Percentiles rank a stretch among this genome's conserved stretches.
phyloP scores from a whole-genome alignment of 2,797 vertebrate species.

The Lepidocolaptes lacrymiger region DNA sequence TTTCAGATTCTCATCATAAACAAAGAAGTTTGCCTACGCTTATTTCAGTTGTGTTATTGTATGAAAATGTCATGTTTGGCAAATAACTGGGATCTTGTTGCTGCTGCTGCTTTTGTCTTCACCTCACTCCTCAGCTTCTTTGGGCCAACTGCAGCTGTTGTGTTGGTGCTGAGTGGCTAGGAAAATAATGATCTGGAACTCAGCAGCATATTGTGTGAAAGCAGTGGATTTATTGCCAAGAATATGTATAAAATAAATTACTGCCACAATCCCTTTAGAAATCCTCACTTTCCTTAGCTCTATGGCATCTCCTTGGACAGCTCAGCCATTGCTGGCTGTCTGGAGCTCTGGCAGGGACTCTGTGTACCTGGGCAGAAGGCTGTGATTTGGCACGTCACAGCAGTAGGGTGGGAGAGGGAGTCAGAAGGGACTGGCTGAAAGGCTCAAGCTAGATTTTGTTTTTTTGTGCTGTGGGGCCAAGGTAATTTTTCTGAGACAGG shows the following conservation, averaged over 20 bases:
- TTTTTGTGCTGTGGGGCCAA: background rate
- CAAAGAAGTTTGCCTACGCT: slow-evolving; percentile 22
- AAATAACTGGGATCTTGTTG: slow-evolving; percentile 37
- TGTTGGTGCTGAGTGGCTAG: slow-evolving; percentile 43
- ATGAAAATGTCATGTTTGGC: slow-evolving; percentile 14
- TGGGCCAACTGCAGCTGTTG: slow-evolving; percentile 6
- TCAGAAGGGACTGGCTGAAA: background rate
- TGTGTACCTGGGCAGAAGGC: background rate
- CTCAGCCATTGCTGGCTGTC: background rate
- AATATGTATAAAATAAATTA: slow-evolving; percentile 42
- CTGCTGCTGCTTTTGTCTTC: slow-evolving; percentile 55
- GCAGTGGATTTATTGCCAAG: slow-evolving; percentile 16
- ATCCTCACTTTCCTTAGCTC: background rate
- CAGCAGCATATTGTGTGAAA: slow-evolving; percentile 31
- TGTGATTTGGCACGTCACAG: rapidly evolving
- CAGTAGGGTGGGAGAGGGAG: background rate
- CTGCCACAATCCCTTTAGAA: background rate
- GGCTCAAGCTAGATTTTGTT: background rate
- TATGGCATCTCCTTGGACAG: background rate
- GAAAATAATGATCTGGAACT: slow-evolving; percentile 60
- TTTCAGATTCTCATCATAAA: slow-evolving; percentile 3
- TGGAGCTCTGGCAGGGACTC: background rate
- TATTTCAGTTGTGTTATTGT: background rate
- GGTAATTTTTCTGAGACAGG: background rate
- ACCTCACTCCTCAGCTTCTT: slow-evolving; percentile 35